These are phyloP conservation scores for Propithecus coquereli DNA, from an alignment of 2,113 vertebrate genomes.

Conservation along the genomic window DNA sequence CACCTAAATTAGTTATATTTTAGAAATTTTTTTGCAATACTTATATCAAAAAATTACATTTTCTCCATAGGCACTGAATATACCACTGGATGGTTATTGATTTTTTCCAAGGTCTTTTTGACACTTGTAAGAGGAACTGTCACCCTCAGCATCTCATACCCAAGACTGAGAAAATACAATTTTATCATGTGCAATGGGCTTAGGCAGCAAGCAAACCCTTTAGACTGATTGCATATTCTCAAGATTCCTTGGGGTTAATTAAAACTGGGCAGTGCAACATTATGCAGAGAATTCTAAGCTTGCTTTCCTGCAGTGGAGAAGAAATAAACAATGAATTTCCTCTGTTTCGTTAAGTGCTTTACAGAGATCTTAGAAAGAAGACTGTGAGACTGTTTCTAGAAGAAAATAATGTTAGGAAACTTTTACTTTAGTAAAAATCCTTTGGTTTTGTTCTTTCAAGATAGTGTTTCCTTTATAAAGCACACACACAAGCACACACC, in stretches of 20 bases:
- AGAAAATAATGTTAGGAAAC: constrained; percentile 6
- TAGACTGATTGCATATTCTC: background rate
- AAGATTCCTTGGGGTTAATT: constrained; percentile 48
- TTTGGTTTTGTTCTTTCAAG: constrained; percentile 13
- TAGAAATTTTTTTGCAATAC: constrained; percentile 58
- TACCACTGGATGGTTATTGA: constrained; percentile 51
- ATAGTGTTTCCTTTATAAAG: background rate
- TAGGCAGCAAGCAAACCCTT: constrained; percentile 37
- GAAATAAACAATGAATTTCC: constrained; percentile 29
- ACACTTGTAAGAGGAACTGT: constrained; percentile 58
- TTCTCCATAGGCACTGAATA: constrained; percentile 61
- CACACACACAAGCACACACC: background rate
- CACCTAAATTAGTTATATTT: constrained; percentile 62
- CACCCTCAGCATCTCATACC: constrained; percentile 45
- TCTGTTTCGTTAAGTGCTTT: background rate
- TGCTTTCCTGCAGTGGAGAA: background rate
- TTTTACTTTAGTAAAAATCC: constrained; percentile 2
- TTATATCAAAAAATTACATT: constrained; percentile 38
- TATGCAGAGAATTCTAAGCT: constrained; percentile 15
- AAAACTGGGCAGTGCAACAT: constrained; percentile 41
- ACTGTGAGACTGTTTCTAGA: background rate
- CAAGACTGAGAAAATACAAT: constrained; percentile 29
- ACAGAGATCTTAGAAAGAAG: constrained; percentile 5
- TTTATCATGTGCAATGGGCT: constrained; percentile 53
- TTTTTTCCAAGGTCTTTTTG: constrained; percentile 68